Evolutionary conservation across 2,888 invertebrate species (phyloP).

Genomic region (Macaria notata): DNA sequence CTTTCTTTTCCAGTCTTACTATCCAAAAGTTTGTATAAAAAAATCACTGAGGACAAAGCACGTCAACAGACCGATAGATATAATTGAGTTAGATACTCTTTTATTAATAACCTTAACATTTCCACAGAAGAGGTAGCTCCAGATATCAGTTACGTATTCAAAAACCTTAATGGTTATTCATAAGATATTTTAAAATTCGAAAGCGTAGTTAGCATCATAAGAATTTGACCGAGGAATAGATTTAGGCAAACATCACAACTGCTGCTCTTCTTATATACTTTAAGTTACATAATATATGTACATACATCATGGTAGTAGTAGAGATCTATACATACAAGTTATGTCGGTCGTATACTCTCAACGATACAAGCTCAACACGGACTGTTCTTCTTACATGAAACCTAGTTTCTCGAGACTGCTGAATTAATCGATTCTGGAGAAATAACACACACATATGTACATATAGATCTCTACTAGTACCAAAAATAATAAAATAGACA

Average conservation of each 20-base stretch:
- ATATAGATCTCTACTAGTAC: background rate
- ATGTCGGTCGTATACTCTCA: too few relatives aligned
- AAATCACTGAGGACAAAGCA: too few relatives aligned
- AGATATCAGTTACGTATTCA: slow-evolving; percentile 55
- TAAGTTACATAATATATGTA: too few relatives aligned
- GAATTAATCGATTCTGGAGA: too few relatives aligned
- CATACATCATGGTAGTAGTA: too few relatives aligned
- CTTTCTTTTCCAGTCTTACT: too few relatives aligned
- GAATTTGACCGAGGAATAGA: slow-evolving; percentile 9
- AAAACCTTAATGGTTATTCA: slow-evolving; percentile 60
- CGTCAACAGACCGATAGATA: background rate
- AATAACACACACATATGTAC: too few relatives aligned
- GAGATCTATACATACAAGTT: too few relatives aligned
- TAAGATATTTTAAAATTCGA: slow-evolving; percentile 67
- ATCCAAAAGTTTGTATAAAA: too few relatives aligned
- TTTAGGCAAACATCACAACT: slow-evolving; percentile 8
- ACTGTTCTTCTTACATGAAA: too few relatives aligned
- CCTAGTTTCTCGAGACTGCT: too few relatives aligned
- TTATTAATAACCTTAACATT: slow-evolving; percentile 35
- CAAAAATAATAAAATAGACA: slow-evolving; percentile 4
- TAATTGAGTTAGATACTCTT: background rate
- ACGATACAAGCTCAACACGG: too few relatives aligned
- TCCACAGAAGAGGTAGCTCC: slow-evolving; percentile 62
- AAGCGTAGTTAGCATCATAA: slow-evolving; percentile 47
- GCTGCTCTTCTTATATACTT: background rate